Conservation (phyloP, 2,797 vertebrate genomes). For the Sternotherus odoratus region DNA sequence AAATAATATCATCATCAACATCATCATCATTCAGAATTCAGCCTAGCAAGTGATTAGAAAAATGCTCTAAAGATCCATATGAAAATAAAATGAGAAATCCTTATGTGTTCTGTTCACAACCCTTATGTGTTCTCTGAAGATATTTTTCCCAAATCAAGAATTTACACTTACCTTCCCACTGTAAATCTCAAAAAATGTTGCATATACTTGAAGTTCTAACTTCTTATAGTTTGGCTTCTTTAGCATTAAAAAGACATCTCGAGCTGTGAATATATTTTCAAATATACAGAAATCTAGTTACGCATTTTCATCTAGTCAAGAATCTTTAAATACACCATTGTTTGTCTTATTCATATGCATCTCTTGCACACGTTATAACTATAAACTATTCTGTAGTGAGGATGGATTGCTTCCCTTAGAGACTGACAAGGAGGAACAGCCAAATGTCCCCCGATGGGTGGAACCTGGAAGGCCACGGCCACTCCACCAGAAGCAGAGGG, state of each 20-base stretch:
- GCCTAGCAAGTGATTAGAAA: neutral
- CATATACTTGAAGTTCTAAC: slow-evolving; percentile 95
- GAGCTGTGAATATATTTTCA: slow-evolving; percentile 83
- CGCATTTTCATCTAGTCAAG: neutral
- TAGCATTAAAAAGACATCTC: slow-evolving; percentile 97
- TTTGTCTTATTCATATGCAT: neutral
- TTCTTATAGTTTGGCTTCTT: slow-evolving; percentile 98
- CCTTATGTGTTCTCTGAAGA: neutral
- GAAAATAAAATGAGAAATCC: neutral
- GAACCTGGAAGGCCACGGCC: no score
- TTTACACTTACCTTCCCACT: slow-evolving; percentile 91
- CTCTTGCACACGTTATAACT: neutral
- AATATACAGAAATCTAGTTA: neutral
- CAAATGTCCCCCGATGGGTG: no score
- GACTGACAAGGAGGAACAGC: no score
- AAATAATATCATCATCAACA: neutral
- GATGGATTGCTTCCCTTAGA: no score
- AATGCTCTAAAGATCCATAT: neutral
- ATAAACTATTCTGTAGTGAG: neutral
- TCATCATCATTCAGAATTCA: neutral
- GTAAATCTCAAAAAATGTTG: slow-evolving; percentile 99
- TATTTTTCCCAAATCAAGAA: neutral
- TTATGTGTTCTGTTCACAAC: neutral
- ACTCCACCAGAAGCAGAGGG: no score
- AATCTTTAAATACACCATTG: neutral